These are phyloP conservation scores for Vanessa cardui DNA, from an alignment of 2,888 invertebrate genomes.

Conservation along the genomic window DNA sequence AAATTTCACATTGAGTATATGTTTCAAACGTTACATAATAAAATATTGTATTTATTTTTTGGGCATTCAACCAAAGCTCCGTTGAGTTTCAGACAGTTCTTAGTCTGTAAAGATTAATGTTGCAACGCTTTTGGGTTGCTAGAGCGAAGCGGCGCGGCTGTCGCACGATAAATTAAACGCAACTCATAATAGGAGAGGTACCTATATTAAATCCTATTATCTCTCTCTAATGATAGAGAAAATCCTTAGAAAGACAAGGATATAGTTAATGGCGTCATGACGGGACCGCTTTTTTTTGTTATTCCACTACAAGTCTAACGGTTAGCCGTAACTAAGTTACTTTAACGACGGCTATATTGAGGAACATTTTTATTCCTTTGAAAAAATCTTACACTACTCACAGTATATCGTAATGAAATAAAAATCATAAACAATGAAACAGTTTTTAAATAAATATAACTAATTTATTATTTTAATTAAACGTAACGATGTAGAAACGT, in stretches of 20 bases:
- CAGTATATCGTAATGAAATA: neutral
- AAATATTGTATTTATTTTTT: constrained; percentile 1
- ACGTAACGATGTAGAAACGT: constrained; percentile 38
- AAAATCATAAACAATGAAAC: neutral
- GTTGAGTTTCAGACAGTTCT: constrained; percentile 42
- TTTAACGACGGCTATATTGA: constrained; percentile 60
- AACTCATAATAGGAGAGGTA: constrained; percentile 69
- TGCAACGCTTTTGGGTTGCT: constrained; percentile 60
- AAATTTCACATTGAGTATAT: neutral
- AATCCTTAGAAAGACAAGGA: constrained; percentile 65
- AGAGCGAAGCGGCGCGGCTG: constrained; percentile 69
- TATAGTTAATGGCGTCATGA: constrained; percentile 58
- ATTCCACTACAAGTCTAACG: constrained; percentile 67
- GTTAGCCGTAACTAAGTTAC: constrained; percentile 72
- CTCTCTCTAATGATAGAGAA: constrained; percentile 60
- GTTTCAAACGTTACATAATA: neutral
- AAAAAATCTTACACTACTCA: neutral
- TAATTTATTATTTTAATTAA: constrained; percentile 11
- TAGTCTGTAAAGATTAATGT: constrained; percentile 74
- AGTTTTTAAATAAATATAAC: neutral
- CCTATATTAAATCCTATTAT: constrained; percentile 65
- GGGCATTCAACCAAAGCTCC: constrained; percentile 8
- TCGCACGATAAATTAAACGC: constrained; percentile 80
- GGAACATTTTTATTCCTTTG: constrained; percentile 35
- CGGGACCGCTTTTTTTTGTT: constrained; percentile 75